Percentiles rank a stretch among this genome's conserved stretches.
These are phyloP conservation scores for Glaucomys volans DNA, from an alignment of 2,113 vertebrate genomes.

Conservation along the genomic window DNA sequence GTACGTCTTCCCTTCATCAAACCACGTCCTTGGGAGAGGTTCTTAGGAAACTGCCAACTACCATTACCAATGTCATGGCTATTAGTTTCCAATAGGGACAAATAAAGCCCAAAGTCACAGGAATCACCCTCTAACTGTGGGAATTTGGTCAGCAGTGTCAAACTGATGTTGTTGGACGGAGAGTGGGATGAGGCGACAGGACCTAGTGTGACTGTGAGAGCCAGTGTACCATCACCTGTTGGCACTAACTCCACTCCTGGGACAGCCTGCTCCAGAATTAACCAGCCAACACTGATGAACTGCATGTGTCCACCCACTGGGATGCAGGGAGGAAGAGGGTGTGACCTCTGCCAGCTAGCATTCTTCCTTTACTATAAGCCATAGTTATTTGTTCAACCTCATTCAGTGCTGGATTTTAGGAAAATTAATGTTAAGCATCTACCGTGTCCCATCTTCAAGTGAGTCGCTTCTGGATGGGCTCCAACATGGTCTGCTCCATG, in stretches of 20 bases:
- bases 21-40: not conserved
- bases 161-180: not conserved
- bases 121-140: not conserved
- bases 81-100: not conserved
- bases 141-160: not conserved
- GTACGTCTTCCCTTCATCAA: not conserved
- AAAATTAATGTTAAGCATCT: not conserved
- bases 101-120: not conserved
- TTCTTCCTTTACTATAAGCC: not conserved
- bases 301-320: not conserved
- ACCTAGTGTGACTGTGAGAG: not conserved
- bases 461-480: too few species aligned
- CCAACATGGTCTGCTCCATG: too few species aligned
- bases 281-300: not conserved
- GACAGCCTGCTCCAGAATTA: not conserved
- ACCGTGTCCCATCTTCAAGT: too few species aligned
- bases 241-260: not conserved
- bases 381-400: not conserved
- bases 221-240: not conserved
- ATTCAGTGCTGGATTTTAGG: not conserved
- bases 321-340: rapidly evolving
- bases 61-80: not conserved
- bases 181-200: not conserved
- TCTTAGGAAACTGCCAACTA: not conserved
- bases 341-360: not conserved